Base-by-base conservation (phyloP, 1,140 invertebrate genomes). In the Cotesia glomerata region DNA sequence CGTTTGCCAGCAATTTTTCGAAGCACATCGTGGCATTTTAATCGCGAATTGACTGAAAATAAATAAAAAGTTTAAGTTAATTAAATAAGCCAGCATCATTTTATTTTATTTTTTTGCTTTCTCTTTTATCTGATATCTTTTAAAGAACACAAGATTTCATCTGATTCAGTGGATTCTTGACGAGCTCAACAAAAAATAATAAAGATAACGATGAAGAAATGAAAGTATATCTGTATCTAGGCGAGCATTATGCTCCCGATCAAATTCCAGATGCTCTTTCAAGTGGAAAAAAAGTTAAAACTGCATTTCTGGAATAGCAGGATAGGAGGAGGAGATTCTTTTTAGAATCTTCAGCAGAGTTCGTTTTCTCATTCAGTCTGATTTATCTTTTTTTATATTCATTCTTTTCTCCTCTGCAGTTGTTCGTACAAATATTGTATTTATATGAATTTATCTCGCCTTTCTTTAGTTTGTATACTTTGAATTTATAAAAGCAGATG, bases 231-330 rank as follows among this genome's bases (percentile, higher is more conserved):
- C n/a, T 56, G n/a, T 62, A 62, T 62, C 59, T 64, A 36, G 45
- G 45, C 36, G 18, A n/a, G 36, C 62, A 68, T 56, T 56, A 68
- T 68, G 11, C 52, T 68, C 52, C 7, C 52, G 66, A 58, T 68
- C 66, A 35, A 64, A 35, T 49, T 36, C 14, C 14, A 49, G 62
- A 64, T 64, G 62, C 36, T 64, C 62, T 64, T 49, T 64, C 62
- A 64, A 64, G 62, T 35, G 39, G 49, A 8, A 39, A 58, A 18
- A 16, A 64, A 64, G 45, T 26, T 26, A 26, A 26, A 49, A 36
- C n/a, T 64, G 62, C 62, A 64, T 64, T 64, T 64, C 26, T 26
- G 26, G 26, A 26, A 26, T 26, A 26, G 1, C 26, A 26, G 26
- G 0, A n/a, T n/a, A 45, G 14, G 39, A 64, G 16, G 39, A 49